Conservation (phyloP, 2,113 vertebrate genomes). For the Pimephales promelas region DNA sequence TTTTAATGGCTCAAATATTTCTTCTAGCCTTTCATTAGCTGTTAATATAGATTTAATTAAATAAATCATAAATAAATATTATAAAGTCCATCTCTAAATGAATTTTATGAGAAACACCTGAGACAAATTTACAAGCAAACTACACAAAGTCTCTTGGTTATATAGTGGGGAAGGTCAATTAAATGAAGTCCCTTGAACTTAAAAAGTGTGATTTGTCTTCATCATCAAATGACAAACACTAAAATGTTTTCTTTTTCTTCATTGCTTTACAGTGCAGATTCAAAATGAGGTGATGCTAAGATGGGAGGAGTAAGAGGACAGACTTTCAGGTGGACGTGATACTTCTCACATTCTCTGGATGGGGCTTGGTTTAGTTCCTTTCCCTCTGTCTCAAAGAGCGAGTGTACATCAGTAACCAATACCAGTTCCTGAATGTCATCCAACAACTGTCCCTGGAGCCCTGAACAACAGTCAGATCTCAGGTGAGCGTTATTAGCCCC, state of each 20-base stretch:
- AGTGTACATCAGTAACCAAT: conserved; percentile 19
- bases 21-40: not conserved
- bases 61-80: no score
- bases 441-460: conserved; percentile 34
- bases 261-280: not conserved
- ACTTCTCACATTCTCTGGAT: conserved; percentile 44
- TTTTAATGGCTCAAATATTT: no score
- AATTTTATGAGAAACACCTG: no score
- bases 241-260: not conserved
- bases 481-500: not conserved
- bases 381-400: not conserved
- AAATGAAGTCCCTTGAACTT: no score
- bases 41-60: not conserved
- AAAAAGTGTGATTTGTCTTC: no score
- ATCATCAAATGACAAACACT: not conserved
- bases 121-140: not conserved
- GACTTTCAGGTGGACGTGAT: conserved; percentile 48
- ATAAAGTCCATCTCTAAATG: no score
- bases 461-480: not conserved
- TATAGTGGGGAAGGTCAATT: no score
- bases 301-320: conserved; percentile 21
- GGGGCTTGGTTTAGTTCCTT: conserved; percentile 9
- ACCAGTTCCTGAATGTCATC: conserved; percentile 21
- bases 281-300: not conserved
- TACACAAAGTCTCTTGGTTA: no score